Evolutionary conservation across 1,140 invertebrate species (phyloP).

Genomic region (Sinella curviseta): DNA sequence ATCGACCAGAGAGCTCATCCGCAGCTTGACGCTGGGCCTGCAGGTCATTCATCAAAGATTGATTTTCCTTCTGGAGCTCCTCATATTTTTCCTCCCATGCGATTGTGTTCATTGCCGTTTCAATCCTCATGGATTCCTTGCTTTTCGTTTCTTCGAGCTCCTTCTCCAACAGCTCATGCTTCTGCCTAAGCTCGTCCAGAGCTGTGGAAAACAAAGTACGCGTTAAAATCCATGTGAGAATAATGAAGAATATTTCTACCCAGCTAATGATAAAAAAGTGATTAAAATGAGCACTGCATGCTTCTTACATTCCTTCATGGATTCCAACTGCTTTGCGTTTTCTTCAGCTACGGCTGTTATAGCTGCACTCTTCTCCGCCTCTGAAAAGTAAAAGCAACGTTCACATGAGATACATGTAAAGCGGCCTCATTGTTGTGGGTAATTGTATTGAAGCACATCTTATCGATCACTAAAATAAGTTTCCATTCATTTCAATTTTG

Average conservation of each 20-base stretch:
- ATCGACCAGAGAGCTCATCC: not conserved
- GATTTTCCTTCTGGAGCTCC: not conserved
- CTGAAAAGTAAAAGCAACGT: not conserved
- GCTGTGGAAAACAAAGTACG: too few species aligned
- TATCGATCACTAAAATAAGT: too few species aligned
- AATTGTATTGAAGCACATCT: too few species aligned
- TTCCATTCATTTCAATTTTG: too few species aligned
- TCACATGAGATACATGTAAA: too few species aligned
- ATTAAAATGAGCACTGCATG: not conserved
- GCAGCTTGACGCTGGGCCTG: not conserved
- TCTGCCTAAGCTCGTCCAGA: not conserved
- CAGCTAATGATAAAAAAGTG: not conserved
- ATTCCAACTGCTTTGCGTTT: not conserved
- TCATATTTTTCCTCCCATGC: slow-evolving; percentile 14
- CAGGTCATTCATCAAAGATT: not conserved
- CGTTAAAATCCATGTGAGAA: not conserved
- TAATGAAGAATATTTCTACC: not conserved
- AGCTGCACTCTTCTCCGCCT: not conserved
- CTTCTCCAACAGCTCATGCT: not conserved
- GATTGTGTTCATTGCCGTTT: not conserved
- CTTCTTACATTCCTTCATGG: not conserved
- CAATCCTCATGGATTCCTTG: not conserved
- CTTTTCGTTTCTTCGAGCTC: slow-evolving; percentile 11
- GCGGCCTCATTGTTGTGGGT: too few species aligned
- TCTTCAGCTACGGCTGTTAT: not conserved